Evolutionary conservation across 1,140 invertebrate genomes (phyloP), one percentile per base, ranked within the genome.

Genomic region (Heterodera carotae): DNA sequence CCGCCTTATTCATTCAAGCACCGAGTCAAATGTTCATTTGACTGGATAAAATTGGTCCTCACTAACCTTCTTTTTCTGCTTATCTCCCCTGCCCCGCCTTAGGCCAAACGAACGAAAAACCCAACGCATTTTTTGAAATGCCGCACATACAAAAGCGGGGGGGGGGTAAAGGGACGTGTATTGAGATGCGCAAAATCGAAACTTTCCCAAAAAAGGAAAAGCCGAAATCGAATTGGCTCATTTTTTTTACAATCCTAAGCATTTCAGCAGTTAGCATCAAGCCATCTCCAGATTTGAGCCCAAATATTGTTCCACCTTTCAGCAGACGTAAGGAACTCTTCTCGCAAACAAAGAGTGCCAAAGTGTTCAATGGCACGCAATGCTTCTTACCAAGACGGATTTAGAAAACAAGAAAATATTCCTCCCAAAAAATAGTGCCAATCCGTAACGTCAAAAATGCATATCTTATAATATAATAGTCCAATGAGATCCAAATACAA

Each of bases 311-410:
- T n/a, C 69, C 15, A 2, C 18, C 48, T 4, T 15, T 22, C 48
- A 39, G 39, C 39, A 43, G 59, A 48, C 7, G 33, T 29, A 25
- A 25, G 59, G 18, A 48, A 71, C 69, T 31, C 69, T 31, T 25
- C 36, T 48, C 31, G 43, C 12, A 25, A 71, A 22, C 34, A 0
- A 71, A 71, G 59, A 71, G 31, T 71, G 59, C 31, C 33, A 59
- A 39, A 71, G n/a, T 31, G 59, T 71, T n/a, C 48, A 71, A 48
- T 56, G 29, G 59, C 29, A 34, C 33, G 29, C 43, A 70, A 70
- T 22, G 48, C 31, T 22, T 18, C 48, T 34, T 29, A 33, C 36
- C 31, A 69, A 25, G 4, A 34, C 29, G 67, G 48, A 12, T 33
- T 8, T 34, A 69, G 12, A 33, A 56, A 70, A 43, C 29, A 43